A percentile compares a stretch with the other conserved stretches of the same genome.
Evolutionary conservation across 1,140 invertebrate genomes (phyloP).

Genomic region (Melipona quadrifasciata): DNA sequence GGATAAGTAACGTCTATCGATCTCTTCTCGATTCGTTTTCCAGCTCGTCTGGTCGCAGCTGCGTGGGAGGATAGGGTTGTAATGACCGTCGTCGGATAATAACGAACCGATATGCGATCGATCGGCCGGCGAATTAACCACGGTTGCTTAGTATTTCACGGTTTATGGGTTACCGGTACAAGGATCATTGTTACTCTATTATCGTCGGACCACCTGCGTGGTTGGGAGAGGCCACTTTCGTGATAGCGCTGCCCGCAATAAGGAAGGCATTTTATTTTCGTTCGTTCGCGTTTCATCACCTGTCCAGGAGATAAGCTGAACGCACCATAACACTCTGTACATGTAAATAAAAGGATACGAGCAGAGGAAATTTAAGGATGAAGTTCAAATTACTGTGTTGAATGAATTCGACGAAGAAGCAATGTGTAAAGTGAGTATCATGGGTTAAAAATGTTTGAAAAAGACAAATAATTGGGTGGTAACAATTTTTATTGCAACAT

Average conservation of each 20-base stretch:
- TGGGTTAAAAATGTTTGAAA: too few relatives aligned
- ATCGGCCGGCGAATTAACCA: constrained; percentile 47
- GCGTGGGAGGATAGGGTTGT: constrained; percentile 31
- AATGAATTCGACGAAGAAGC: too few relatives aligned
- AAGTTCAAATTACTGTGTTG: background rate
- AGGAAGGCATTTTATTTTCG: constrained; percentile 40
- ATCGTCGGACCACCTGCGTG: constrained; percentile 55
- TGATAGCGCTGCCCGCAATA: constrained; percentile 10
- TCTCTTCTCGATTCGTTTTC: constrained; percentile 12
- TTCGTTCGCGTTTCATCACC: background rate
- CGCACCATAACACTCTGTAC: background rate
- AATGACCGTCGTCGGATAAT: constrained; percentile 36
- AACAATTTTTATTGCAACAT: too few relatives aligned
- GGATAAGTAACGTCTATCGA: constrained; percentile 34
- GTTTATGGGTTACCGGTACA: constrained; percentile 46
- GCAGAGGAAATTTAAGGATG: background rate
- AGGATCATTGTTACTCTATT: constrained; percentile 51
- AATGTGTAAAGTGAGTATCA: too few relatives aligned
- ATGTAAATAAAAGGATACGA: background rate
- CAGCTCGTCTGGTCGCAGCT: background rate
- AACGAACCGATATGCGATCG: constrained; percentile 47
- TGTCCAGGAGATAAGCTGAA: background rate
- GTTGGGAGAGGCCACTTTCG: constrained; percentile 4
- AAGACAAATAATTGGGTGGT: too few relatives aligned
- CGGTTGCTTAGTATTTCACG: constrained; percentile 58